These are phyloP conservation scores for Solenopsis fugax DNA, from an alignment of 1,140 invertebrate genomes.

Conservation along the genomic window DNA sequence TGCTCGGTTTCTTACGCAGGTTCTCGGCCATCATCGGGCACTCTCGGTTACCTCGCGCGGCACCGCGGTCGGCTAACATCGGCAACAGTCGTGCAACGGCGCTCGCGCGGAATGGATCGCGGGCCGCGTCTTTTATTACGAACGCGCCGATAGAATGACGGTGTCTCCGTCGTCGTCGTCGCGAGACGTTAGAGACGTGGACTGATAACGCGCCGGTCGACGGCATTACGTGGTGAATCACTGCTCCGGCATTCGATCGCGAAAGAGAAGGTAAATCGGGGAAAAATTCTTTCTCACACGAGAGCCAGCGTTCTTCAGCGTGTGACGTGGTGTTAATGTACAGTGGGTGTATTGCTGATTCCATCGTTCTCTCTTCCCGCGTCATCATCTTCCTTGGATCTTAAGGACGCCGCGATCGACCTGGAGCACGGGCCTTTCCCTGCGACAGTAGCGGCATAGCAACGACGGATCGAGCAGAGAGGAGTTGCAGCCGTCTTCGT, in stretches of 20 bases:
- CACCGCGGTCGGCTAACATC: constrained; percentile 74
- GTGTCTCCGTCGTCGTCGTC: constrained; percentile 49
- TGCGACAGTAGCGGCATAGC: constrained; percentile 55
- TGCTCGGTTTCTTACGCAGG: constrained; percentile 62
- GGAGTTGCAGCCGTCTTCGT: constrained; percentile 33
- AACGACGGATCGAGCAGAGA: constrained; percentile 54
- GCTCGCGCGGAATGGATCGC: constrained; percentile 75
- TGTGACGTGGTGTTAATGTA: constrained; percentile 59
- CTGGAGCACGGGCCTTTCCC: constrained; percentile 52
- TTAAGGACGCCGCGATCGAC: constrained; percentile 49
- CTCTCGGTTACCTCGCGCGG: constrained; percentile 66
- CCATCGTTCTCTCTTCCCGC: neutral
- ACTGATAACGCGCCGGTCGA: constrained; percentile 25
- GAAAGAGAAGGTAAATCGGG: neutral
- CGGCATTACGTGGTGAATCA: constrained; percentile 18
- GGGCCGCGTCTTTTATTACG: constrained; percentile 46
- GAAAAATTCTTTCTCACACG: neutral
- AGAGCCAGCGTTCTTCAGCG: neutral
- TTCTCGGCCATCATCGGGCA: constrained; percentile 30
- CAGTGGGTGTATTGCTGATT: constrained; percentile 63
- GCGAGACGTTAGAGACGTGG: constrained; percentile 58
- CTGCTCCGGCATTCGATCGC: neutral
- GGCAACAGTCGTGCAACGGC: constrained; percentile 80
- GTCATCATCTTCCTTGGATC: constrained; percentile 5
- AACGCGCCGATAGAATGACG: constrained; percentile 62